Evolutionary conservation across 2,888 invertebrate species (phyloP).

Genomic region (Thumatha senex): DNA sequence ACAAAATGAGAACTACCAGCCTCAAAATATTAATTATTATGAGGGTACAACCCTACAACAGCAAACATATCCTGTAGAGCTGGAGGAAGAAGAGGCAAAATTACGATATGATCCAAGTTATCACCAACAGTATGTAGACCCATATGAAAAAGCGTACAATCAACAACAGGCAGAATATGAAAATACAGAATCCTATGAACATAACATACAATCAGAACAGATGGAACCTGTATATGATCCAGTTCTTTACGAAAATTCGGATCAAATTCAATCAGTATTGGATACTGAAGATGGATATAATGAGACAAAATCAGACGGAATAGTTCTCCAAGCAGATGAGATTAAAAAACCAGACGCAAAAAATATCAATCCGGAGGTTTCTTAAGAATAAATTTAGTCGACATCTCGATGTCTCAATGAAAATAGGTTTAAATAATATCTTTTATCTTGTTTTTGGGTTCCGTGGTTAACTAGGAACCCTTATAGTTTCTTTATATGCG

Average conservation of each 20-base stretch:
- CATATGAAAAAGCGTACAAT: conserved; percentile 35
- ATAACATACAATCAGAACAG: conserved; percentile 9
- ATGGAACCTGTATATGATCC: conserved; percentile 9
- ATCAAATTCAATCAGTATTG: conserved; percentile 46
- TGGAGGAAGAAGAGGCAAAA: conserved; percentile 58
- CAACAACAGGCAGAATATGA: conserved; percentile 19
- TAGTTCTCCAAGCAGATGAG: background rate
- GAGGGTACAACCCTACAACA: conserved; percentile 31
- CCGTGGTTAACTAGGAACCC: no score
- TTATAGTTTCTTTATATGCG: no score
- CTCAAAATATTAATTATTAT: conserved; percentile 52
- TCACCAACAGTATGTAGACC: conserved; percentile 55
- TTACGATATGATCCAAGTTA: conserved; percentile 63
- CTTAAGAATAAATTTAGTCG: background rate
- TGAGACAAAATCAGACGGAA: conserved; percentile 8
- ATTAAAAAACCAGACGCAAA: background rate
- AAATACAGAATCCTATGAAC: conserved; percentile 1
- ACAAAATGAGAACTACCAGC: conserved; percentile 39
- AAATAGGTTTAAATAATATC: background rate
- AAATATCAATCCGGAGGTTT: background rate
- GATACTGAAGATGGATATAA: conserved; percentile 50
- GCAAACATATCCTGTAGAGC: conserved; percentile 44
- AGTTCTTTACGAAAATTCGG: conserved; percentile 28
- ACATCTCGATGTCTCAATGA: background rate
- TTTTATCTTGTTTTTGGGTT: no score